Percentiles rank a stretch among this genome's conserved stretches.
Conservation (phyloP, 2,888 invertebrate genomes). For the Meandrusa payeni region DNA sequence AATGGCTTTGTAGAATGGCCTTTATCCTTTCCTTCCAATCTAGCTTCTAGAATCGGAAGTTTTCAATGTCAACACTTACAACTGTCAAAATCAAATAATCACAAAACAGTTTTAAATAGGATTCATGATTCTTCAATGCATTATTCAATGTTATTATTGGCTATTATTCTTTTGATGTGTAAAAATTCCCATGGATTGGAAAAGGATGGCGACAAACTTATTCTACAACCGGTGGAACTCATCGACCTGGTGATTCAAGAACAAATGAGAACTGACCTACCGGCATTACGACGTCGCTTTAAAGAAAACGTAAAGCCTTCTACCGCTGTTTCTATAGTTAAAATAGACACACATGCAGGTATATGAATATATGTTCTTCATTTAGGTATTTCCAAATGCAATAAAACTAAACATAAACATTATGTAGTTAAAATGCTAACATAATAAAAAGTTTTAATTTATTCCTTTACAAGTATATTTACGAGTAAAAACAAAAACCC, state of each 20-base stretch:
- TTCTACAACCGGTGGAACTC: conserved; percentile 44
- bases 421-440: too few relatives aligned
- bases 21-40: background rate
- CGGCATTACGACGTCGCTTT: conserved; percentile 13
- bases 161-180: background rate
- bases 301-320: conserved; percentile 16
- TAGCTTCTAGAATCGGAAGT: conserved; percentile 7
- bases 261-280: conserved; percentile 28
- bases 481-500: too few relatives aligned
- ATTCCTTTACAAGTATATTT: too few relatives aligned
- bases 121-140: conserved; percentile 7
- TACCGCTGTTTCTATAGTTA: too few relatives aligned
- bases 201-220: conserved; percentile 37
- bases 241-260: conserved; percentile 48
- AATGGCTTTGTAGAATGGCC: too few relatives aligned
- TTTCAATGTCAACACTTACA: background rate
- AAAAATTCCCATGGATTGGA: conserved; percentile 11
- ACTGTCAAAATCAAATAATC: conserved; percentile 12
- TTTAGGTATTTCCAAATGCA: too few relatives aligned
- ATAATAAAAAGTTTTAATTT: too few relatives aligned
- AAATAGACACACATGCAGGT: background rate
- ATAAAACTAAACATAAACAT: too few relatives aligned
- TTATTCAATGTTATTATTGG: conserved; percentile 12
- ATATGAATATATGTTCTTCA: too few relatives aligned
- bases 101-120: conserved; percentile 2